These are phyloP conservation scores for Lepidonotus clava DNA, from an alignment of 2,888 invertebrate genomes.

Conservation along the genomic window DNA sequence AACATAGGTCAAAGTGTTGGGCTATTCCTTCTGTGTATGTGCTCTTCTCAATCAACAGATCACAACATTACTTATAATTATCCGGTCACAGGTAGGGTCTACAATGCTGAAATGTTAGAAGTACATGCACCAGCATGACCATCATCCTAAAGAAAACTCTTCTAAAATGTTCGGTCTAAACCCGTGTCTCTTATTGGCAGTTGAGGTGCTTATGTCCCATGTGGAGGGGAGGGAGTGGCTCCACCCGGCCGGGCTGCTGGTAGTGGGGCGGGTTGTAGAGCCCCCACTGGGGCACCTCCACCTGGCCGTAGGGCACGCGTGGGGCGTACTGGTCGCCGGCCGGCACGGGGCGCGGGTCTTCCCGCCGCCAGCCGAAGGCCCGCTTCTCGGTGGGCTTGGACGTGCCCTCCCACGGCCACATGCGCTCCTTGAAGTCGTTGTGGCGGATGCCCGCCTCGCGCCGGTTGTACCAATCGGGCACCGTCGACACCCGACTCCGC, in stretches of 20 bases:
- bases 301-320: conserved; percentile 69
- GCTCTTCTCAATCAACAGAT: no score
- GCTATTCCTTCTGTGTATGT: no score
- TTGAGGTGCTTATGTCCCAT: conserved; percentile 60
- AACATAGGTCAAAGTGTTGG: no score
- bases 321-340: conserved; percentile 69
- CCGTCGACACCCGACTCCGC: conserved; percentile 70
- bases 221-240: conserved; percentile 82
- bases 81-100: no score
- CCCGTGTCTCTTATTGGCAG: neutral
- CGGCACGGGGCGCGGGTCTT: conserved; percentile 70
- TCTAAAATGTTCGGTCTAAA: no score
- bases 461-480: conserved; percentile 78
- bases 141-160: no score
- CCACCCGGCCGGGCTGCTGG: conserved; percentile 73
- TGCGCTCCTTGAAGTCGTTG: conserved; percentile 66
- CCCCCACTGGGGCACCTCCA: conserved; percentile 77
- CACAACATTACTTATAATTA: no score
- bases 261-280: conserved; percentile 77
- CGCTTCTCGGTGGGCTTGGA: conserved; percentile 73
- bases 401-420: conserved; percentile 65
- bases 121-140: no score
- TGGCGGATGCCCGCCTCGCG: conserved; percentile 70
- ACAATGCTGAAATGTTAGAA: no score
- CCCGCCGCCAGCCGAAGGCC: conserved; percentile 70